These are phyloP conservation scores for Sander vitreus DNA, from an alignment of 2,113 vertebrate genomes.

Conservation along the genomic window DNA sequence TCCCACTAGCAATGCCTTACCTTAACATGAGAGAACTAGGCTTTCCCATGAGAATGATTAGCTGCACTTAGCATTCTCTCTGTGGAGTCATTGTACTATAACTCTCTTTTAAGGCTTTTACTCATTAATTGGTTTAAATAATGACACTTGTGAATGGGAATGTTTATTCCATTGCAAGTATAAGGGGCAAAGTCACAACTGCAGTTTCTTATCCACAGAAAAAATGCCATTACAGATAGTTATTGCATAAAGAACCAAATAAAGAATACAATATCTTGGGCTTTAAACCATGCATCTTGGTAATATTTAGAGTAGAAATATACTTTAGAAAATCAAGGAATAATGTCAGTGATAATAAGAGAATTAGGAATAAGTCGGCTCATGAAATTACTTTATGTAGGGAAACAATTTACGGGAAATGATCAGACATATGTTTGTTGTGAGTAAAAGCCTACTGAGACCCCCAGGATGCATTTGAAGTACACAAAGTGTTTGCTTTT, in stretches of 20 bases:
- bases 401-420: constrained; percentile 60
- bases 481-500: constrained; percentile 72
- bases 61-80: constrained; percentile 67
- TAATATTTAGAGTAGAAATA: constrained; percentile 13
- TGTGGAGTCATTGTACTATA: constrained; percentile 21
- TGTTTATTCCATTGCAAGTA: constrained; percentile 33
- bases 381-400: constrained; percentile 28
- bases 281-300: constrained; percentile 2
- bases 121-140: constrained; percentile 60
- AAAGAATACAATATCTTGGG: constrained; percentile 4
- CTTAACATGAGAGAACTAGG: constrained; percentile 26
- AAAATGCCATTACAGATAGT: neutral
- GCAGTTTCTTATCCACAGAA: constrained; percentile 2
- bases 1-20: constrained; percentile 31
- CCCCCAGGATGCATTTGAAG: constrained; percentile 63
- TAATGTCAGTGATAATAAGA: constrained; percentile 3
- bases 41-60: constrained; percentile 68
- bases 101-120: constrained; percentile 32
- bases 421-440: constrained; percentile 74
- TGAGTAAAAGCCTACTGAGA: constrained; percentile 63
- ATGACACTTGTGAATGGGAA: constrained; percentile 40
- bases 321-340: constrained; percentile 30
- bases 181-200: neutral
- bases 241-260: constrained; percentile 1
- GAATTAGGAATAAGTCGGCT: constrained; percentile 21